Evolutionary conservation across 2,888 invertebrate species (phyloP).

Genomic region (Ophion ventricosus): DNA sequence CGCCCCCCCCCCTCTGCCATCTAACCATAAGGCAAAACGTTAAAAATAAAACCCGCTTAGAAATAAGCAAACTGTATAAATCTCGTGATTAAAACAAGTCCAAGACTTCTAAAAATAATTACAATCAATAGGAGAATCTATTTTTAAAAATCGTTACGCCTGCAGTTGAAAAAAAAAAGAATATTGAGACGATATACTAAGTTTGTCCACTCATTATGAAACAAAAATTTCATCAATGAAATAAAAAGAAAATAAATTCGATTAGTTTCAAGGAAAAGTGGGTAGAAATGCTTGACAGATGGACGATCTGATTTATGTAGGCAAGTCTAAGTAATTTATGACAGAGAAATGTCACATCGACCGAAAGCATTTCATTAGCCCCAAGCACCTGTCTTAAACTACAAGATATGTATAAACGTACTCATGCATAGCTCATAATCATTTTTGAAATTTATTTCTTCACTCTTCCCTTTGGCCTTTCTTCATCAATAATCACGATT

Average conservation of each 20-base stretch:
- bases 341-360: conserved; percentile 22
- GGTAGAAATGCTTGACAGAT: background rate
- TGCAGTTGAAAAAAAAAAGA: too few relatives aligned
- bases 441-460: conserved; percentile 16
- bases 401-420: background rate
- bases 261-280: too few relatives aligned
- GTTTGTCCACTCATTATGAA: background rate
- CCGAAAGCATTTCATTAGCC: conserved; percentile 7
- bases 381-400: conserved; percentile 9
- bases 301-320: background rate
- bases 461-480: conserved; percentile 18
- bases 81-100: background rate
- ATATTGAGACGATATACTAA: background rate
- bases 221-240: background rate
- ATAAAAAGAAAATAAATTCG: background rate
- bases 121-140: background rate
- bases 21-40: background rate
- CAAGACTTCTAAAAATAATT: background rate
- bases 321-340: conserved; percentile 14
- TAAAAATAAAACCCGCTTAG: background rate
- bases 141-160: background rate
- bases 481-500: conserved; percentile 30
- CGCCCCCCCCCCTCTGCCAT: background rate
- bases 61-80: background rate
- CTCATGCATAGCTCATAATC: background rate